A percentile compares a stretch with the other conserved stretches of the same genome.
These are phyloP conservation scores for Brienomyrus brachyistius DNA, from an alignment of 2,113 vertebrate genomes.

Conservation along the genomic window DNA sequence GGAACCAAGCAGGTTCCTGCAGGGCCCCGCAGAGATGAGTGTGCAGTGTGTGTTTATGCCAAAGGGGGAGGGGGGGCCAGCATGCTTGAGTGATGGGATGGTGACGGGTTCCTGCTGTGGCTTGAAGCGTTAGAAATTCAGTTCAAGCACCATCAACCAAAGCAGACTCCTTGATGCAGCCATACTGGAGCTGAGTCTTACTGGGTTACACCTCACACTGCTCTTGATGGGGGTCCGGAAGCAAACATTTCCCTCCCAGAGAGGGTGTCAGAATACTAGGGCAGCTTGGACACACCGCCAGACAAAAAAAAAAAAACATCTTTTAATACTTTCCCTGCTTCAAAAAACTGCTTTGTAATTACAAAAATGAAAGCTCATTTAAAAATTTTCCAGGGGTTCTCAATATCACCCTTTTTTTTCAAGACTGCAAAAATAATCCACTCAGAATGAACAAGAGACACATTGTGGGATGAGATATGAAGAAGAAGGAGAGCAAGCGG, in stretches of 20 bases:
- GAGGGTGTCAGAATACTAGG: constrained; percentile 6
- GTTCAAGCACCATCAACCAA: neutral
- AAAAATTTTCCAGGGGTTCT: neutral
- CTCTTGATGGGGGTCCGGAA: neutral
- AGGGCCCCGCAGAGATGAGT: neutral
- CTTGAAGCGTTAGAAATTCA: neutral
- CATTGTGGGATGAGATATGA: neutral
- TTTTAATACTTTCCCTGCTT: constrained; percentile 13
- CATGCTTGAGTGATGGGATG: neutral
- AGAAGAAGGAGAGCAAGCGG: neutral
- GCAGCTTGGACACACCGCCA: neutral
- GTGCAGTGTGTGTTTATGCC: neutral
- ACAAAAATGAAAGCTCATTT: neutral
- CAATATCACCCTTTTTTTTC: neutral
- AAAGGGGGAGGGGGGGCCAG: neutral
- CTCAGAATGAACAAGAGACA: neutral
- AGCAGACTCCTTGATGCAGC: neutral
- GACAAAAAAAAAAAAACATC: neutral
- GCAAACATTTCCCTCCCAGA: constrained; percentile 2
- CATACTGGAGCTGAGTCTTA: neutral
- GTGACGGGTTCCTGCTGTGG: neutral
- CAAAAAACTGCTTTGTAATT: neutral
- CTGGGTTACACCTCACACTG: constrained; percentile 13
- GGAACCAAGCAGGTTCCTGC: constrained; percentile 7
- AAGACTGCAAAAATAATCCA: neutral